phyloP scores from a whole-genome alignment of 2,113 vertebrate genomes.

The Myanophis thanlyinensis region DNA sequence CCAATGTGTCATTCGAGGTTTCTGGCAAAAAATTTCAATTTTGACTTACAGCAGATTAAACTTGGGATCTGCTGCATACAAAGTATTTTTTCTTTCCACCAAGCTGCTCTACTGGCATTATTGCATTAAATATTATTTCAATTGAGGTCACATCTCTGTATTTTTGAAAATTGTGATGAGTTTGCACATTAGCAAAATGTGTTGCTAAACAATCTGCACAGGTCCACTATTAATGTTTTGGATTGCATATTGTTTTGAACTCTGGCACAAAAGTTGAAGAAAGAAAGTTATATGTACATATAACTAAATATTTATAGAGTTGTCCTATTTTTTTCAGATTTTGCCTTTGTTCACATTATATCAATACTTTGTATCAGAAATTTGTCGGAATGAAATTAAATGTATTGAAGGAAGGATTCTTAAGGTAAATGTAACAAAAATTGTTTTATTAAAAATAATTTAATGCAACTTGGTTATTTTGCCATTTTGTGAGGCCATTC shows the following conservation, averaged over 20 bases:
- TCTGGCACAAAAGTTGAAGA: neutral
- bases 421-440: slow-evolving; percentile 76
- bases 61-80: neutral
- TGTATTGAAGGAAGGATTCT: slow-evolving; percentile 82
- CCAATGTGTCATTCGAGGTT: neutral
- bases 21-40: neutral
- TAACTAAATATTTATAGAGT: neutral
- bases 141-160: neutral
- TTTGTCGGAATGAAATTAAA: slow-evolving; percentile 81
- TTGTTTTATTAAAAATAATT: neutral
- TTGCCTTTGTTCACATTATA: slow-evolving; percentile 86
- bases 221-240: neutral
- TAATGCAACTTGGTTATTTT: neutral
- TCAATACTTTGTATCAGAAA: slow-evolving; percentile 79
- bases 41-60: neutral
- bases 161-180: neutral
- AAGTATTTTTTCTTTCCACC: neutral
- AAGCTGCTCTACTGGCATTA: neutral
- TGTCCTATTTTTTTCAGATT: slow-evolving; percentile 67
- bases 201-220: neutral
- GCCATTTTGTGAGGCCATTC: neutral
- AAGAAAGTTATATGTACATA: neutral
- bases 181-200: neutral
- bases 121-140: neutral
- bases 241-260: neutral